Base-by-base conservation (phyloP, 2,888 invertebrate genomes). In the Crocallis elinguaria region DNA sequence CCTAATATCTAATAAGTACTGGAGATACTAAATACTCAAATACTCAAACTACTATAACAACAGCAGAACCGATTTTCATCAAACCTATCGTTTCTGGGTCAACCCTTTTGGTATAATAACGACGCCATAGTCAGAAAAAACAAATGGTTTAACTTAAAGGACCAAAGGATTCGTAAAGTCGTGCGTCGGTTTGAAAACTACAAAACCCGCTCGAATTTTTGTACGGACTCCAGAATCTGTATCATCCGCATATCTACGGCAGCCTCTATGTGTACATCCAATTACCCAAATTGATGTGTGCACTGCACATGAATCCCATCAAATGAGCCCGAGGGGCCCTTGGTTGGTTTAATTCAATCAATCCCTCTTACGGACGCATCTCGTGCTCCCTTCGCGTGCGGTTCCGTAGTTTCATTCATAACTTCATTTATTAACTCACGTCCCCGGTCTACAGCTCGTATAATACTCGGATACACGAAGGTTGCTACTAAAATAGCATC, bases 231-330 rank as follows among this genome's bases (percentile, higher is more conserved):
- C 27, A 16, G 35, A 38, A 32, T 37, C 42, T 27, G 35, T 33
- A 19, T 33, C 14, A 44, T 38, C 27, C 42, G 21, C 27, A 11
- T 39, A 27, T 54, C 30, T 38, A 21, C 42, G 51, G 63, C 69
- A 60, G 69, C 64, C 57, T 63, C 49, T 59, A 6, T 19, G 19
- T 19, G 68, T 58, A 75, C 79, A 17, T 54, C 33, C 86, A 88
- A 89, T 89, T 88, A 84, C 75, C 69, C 82, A 84, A 88, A 89
- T 89, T 86, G 86, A 86, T 89, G 85, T 88, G 88, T 88, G 75
- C 75, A 66, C 74, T 70, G 82, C 86, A 84, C 76, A 86, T 84
- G 82, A 78, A 88, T 86, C 78, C 81, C 64, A 73, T 71, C 74
- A 70, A 77, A 82, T 73, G 73, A 74, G 61, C 68, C 49, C 65